A percentile compares a stretch with the other conserved stretches of the same genome.
Conservation (phyloP, 2,888 invertebrate genomes). For the Lasioglossum oenotherae region DNA sequence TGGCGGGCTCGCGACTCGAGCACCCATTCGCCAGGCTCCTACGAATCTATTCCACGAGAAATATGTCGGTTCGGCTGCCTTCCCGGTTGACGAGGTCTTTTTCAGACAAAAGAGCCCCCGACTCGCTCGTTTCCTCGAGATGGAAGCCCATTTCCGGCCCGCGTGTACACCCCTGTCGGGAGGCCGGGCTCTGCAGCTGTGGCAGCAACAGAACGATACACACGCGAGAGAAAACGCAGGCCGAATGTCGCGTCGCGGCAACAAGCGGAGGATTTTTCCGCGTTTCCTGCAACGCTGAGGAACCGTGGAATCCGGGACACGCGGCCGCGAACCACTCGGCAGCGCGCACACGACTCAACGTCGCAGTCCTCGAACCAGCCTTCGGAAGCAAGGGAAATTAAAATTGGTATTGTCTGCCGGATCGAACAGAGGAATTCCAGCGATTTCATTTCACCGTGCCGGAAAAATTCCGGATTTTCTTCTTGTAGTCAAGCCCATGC, state of each 20-base stretch:
- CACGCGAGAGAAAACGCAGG: neutral
- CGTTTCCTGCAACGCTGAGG: neutral
- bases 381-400: constrained; percentile 31
- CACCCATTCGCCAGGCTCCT: constrained; percentile 7
- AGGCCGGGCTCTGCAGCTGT: no score
- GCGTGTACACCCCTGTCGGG: neutral
- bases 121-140: constrained; percentile 42
- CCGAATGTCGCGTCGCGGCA: neutral
- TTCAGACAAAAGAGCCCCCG: constrained; percentile 40
- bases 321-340: neutral
- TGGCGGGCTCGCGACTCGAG: neutral
- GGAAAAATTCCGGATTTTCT: neutral
- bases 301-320: constrained; percentile 6
- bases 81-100: constrained; percentile 30
- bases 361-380: neutral
- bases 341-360: neutral
- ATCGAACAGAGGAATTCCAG: constrained; percentile 15
- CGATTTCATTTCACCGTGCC: constrained; percentile 33
- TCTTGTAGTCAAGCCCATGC: neutral
- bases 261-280: constrained; percentile 7
- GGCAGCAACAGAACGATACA: neutral
- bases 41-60: constrained; percentile 17
- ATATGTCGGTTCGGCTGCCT: constrained; percentile 34
- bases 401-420: constrained; percentile 34
- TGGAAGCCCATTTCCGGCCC: constrained; percentile 53